Evolutionary conservation across 2,797 vertebrate species (phyloP).

Genomic region (Periophthalmus magnuspinnatus): DNA sequence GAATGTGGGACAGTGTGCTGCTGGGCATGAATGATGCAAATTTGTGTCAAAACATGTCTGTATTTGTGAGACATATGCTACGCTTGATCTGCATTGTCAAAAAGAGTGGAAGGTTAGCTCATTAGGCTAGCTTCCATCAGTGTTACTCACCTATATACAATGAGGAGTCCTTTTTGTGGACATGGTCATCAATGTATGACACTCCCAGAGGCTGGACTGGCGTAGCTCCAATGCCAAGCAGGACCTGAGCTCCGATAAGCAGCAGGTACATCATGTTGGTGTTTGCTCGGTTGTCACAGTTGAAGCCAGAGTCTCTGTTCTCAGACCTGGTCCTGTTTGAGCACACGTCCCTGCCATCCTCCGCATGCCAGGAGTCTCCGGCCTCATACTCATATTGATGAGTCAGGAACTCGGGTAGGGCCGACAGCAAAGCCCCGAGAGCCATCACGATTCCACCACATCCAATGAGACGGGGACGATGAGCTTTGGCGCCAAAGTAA

Average conservation of each 20-base stretch:
- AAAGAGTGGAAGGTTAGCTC: background rate
- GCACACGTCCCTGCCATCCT: constrained; percentile 87
- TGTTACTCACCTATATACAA: constrained; percentile 93
- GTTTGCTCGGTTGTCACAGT: constrained; percentile 84
- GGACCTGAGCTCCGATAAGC: constrained; percentile 96
- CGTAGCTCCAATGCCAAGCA: constrained; percentile 96
- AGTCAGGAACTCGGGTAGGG: constrained; percentile 93
- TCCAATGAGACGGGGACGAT: constrained; percentile 96
- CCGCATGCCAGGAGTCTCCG: constrained; percentile 81
- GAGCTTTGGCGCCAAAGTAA: constrained; percentile 96
- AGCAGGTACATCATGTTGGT: constrained; percentile 99
- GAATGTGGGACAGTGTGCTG: background rate
- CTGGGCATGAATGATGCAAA: background rate
- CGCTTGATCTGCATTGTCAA: background rate
- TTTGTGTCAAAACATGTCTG: background rate
- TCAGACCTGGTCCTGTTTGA: constrained; percentile 75
- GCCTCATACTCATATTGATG: constrained; percentile 85
- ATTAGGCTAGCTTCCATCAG: background rate
- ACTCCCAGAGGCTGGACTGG: constrained; percentile 97
- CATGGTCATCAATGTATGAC: constrained; percentile 98
- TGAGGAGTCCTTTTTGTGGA: constrained; percentile 96
- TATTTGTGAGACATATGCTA: background rate
- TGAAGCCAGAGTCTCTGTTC: constrained; percentile 66
- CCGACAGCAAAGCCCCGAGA: constrained; percentile 92
- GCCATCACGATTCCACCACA: constrained; percentile 99